Evolutionary conservation across 2,888 invertebrate species (phyloP).

Genomic region (Cryptocheilus praepositus): DNA sequence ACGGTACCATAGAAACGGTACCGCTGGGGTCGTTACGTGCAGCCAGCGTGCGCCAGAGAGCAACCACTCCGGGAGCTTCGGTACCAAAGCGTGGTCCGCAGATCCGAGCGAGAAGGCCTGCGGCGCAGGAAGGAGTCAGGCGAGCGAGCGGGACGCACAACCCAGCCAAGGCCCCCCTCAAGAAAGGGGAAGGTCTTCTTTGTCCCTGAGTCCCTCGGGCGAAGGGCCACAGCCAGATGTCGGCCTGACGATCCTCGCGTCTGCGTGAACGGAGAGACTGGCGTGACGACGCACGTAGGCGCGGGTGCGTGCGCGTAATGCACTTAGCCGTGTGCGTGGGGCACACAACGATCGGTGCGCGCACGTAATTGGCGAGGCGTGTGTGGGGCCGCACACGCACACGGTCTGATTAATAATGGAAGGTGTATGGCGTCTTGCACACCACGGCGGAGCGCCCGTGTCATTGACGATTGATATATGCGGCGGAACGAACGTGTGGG

Average conservation of each 20-base stretch:
- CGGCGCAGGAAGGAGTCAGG: not conserved
- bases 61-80: conserved; percentile 37
- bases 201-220: conserved; percentile 53
- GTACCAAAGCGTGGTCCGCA: conserved; percentile 36
- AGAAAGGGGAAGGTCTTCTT: conserved; percentile 56
- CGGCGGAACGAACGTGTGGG: too few relatives aligned
- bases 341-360: too few relatives aligned
- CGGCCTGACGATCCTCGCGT: conserved; percentile 39
- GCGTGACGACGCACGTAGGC: too few relatives aligned
- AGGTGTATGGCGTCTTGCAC: too few relatives aligned
- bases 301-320: too few relatives aligned
- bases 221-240: conserved; percentile 55
- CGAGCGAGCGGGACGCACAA: conserved; percentile 33
- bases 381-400: too few relatives aligned
- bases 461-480: too few relatives aligned
- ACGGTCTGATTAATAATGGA: too few relatives aligned
- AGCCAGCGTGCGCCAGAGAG: conserved; percentile 36
- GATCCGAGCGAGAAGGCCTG: not conserved
- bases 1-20: conserved; percentile 74
- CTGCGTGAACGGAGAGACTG: too few relatives aligned
- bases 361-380: too few relatives aligned
- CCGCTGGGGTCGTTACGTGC: conserved; percentile 61
- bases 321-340: too few relatives aligned
- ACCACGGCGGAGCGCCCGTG: too few relatives aligned
- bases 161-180: conserved; percentile 43